Evolutionary conservation across 2,113 vertebrate species (phyloP).

Genomic region (Oenanthe melanoleuca): DNA sequence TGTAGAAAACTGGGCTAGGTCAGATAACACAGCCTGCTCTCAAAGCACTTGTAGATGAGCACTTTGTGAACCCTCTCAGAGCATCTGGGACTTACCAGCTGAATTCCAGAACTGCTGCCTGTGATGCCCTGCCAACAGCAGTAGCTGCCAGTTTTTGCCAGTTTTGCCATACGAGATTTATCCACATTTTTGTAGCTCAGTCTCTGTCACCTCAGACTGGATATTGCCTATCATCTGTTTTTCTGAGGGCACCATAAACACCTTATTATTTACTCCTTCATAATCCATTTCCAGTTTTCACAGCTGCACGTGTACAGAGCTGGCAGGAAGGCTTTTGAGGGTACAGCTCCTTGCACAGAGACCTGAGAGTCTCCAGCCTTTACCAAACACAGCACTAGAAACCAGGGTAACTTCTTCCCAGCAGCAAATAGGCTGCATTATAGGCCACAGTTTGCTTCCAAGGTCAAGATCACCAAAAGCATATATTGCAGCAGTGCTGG

Average conservation of each 20-base stretch:
- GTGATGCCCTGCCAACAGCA: background rate
- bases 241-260: background rate
- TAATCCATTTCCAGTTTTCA: background rate
- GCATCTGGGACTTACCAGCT: background rate
- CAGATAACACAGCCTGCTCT: background rate
- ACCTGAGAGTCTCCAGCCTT: background rate
- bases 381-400: background rate
- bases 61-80: background rate
- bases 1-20: background rate
- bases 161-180: background rate
- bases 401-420: background rate
- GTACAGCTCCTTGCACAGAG: background rate
- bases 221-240: accelerated
- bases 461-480: background rate
- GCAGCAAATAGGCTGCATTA: background rate
- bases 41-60: background rate
- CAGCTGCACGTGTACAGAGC: background rate
- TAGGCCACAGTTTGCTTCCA: background rate
- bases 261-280: background rate
- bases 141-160: background rate
- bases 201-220: background rate
- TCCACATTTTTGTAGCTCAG: background rate
- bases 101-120: background rate
- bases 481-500: background rate
- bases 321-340: background rate